Base-by-base conservation (phyloP, 2,888 invertebrate species). In the Athalia rosae region DNA sequence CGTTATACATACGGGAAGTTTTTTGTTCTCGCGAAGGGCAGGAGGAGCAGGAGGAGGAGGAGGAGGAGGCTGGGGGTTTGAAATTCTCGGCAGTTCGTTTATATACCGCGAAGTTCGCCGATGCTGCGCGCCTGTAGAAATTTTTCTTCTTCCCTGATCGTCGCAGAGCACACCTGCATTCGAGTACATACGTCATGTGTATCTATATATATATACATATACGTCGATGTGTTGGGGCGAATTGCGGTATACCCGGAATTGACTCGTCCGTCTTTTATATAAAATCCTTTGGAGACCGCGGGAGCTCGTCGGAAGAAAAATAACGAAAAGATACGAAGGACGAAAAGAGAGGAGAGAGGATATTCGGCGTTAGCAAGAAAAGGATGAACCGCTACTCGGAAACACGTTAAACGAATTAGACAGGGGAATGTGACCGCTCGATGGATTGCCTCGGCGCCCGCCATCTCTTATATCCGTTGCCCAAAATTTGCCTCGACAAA, bases 401-500 rank as follows among this genome's bases (percentile, higher is more conserved):
- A 61, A 74, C 86, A 87, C 85, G 86, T 87, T 89, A 89, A 89
- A 88, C 86, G 88, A 87, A 89, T 89, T 89, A 89, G 89, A 89
- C 89, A 89, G 85, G 84, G 85, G 89, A 88, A 89, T 89, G 87
- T 84, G 84, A 81, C 81, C 81, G 79, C 83, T 85, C 84, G 88
- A 87, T 87, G 87, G 85, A 87, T 88, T 86, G 87, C 86, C 82
- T 80, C 76, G 77, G 71, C 64, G 76, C 83, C 64, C 47, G 5
- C 53, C 53, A 5, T 15, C 13, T 48, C 4, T 7, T 9, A 0
- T 13, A 8, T 28, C 41, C 41, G 5, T 7, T n/a, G 13, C 6
- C 41, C 41, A 13, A n/a, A n/a, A n/a, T 53, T 8, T 28, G 6
- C 13, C 13, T 64, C 53, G 53, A 4, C 11, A 3, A 53, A 53